Percentiles rank a stretch among this genome's conserved stretches.
Evolutionary conservation across 2,113 vertebrate genomes (phyloP).

Genomic region (Athene cunicularia): DNA sequence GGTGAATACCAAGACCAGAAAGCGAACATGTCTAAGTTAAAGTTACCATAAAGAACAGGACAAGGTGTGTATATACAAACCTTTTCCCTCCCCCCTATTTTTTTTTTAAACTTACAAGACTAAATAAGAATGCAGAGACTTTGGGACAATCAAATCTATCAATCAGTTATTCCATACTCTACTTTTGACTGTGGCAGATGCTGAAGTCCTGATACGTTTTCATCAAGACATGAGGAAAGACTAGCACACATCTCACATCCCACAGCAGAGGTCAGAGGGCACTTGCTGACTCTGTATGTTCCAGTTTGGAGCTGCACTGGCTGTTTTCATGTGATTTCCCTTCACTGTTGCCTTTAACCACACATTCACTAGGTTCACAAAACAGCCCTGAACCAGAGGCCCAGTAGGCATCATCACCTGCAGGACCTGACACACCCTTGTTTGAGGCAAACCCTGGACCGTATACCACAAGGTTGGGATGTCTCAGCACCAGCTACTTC

Average conservation of each 20-base stretch:
- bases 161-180: not conserved
- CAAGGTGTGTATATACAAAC: not conserved
- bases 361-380: not conserved
- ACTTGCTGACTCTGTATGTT: accelerated
- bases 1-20: not conserved
- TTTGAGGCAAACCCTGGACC: not conserved
- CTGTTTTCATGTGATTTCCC: not conserved
- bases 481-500: not conserved
- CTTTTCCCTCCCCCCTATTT: too few relatives aligned
- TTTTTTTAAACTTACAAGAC: not conserved
- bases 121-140: not conserved
- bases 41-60: not conserved
- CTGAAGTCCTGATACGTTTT: accelerated
- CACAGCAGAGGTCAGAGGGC: not conserved
- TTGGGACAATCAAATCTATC: not conserved
- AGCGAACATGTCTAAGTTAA: not conserved
- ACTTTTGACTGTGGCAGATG: not conserved
- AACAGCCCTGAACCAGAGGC: not conserved
- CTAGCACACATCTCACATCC: not conserved
- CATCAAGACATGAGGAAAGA: not conserved
- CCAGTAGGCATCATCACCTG: not conserved
- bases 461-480: not conserved
- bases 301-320: not conserved
- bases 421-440: not conserved
- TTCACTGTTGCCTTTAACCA: not conserved